These are phyloP conservation scores for Nomada flava DNA, from an alignment of 2,888 invertebrate species.

Conservation along the genomic window DNA sequence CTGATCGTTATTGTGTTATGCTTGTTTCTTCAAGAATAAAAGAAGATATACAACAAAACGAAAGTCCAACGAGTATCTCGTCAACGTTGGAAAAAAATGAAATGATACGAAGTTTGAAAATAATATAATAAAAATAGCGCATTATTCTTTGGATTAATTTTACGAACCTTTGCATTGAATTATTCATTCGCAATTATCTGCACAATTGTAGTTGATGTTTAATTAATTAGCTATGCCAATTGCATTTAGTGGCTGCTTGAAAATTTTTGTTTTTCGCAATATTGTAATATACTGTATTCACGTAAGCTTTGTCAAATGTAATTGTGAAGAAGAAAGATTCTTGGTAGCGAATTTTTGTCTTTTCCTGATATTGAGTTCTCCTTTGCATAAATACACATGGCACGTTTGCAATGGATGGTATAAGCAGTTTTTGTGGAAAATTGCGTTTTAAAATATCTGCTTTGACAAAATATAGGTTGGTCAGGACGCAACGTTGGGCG, in stretches of 20 bases:
- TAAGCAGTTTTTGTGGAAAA: slow-evolving; percentile 4
- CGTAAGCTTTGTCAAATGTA: too few relatives aligned
- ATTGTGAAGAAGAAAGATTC: too few relatives aligned
- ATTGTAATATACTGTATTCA: too few relatives aligned
- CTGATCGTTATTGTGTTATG: slow-evolving; percentile 5
- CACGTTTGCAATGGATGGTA: neutral
- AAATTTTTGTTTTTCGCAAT: too few relatives aligned
- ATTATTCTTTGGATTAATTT: too few relatives aligned
- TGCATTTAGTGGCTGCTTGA: too few relatives aligned
- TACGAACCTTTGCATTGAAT: too few relatives aligned
- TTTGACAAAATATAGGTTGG: neutral
- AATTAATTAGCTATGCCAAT: too few relatives aligned
- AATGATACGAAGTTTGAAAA: neutral
- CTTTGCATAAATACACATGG: neutral
- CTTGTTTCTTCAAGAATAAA: neutral
- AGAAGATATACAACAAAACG: neutral
- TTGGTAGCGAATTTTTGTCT: too few relatives aligned
- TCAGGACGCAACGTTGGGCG: neutral
- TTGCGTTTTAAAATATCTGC: slow-evolving; percentile 3
- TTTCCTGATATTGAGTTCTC: neutral
- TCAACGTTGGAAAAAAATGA: too few relatives aligned
- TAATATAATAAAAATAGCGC: neutral
- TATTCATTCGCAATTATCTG: too few relatives aligned
- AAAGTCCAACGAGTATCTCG: neutral
- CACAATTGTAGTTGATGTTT: too few relatives aligned